Evolutionary conservation across 2,113 vertebrate species (phyloP).

Genomic region (Hirundichthys speculiger): DNA sequence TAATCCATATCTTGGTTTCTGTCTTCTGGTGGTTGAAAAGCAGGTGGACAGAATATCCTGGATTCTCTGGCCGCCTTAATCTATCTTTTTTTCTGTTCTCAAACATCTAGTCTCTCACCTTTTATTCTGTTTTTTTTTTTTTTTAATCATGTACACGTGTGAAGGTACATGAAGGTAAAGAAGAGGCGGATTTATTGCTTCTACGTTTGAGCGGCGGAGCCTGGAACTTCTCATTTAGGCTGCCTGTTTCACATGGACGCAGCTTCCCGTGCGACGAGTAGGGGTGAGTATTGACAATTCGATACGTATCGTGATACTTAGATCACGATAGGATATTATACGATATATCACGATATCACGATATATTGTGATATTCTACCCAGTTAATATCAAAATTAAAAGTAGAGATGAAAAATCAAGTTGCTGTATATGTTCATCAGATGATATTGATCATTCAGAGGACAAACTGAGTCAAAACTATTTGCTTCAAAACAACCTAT

Average conservation of each 20-base stretch:
- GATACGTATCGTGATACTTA: too few species aligned
- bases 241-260: background rate
- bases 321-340: too few species aligned
- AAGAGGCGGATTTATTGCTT: constrained; percentile 36
- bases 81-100: constrained; percentile 14
- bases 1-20: constrained; percentile 6
- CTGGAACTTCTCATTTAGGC: constrained; percentile 1
- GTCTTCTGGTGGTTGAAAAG: constrained; percentile 31
- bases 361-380: too few species aligned
- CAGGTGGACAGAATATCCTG: constrained; percentile 27
- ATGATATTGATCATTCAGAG: too few species aligned
- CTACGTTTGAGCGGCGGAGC: constrained; percentile 12
- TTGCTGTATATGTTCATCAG: too few species aligned
- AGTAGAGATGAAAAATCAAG: too few species aligned
- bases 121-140: constrained; percentile 2
- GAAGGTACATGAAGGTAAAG: constrained; percentile 38
- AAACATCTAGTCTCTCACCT: constrained; percentile 25
- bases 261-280: background rate
- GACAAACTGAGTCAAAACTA: too few species aligned
- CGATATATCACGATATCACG: too few species aligned
- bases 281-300: too few species aligned
- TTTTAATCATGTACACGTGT: constrained; percentile 39
- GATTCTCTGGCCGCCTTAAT: constrained; percentile 21
- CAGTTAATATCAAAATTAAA: too few species aligned
- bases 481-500: too few species aligned